These are phyloP conservation scores for Ceratina australensis DNA, from an alignment of 1,140 invertebrate species.

Conservation along the genomic window DNA sequence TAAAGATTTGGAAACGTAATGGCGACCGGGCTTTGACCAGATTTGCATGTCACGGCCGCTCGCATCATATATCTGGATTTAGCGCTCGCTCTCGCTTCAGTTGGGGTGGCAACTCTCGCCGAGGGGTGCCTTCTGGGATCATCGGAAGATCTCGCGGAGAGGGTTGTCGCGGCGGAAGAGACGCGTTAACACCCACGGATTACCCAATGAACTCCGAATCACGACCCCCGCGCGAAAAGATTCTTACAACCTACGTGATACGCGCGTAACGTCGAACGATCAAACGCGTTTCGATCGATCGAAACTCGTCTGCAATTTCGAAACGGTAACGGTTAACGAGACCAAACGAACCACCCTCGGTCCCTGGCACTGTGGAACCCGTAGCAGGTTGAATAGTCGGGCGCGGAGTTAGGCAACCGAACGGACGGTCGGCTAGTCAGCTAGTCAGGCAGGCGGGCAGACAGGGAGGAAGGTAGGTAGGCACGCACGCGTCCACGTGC, in stretches of 20 bases:
- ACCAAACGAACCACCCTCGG: too few species aligned
- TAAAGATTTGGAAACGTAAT: slow-evolving; percentile 81
- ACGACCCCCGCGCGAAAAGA: slow-evolving; percentile 59
- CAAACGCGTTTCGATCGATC: too few species aligned
- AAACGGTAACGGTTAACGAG: too few species aligned
- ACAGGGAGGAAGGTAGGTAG: slow-evolving; percentile 45
- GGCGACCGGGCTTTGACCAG: slow-evolving; percentile 77
- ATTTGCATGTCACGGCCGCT: slow-evolving; percentile 79
- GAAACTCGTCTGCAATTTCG: too few species aligned
- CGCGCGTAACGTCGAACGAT: too few species aligned
- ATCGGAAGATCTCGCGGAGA: slow-evolving; percentile 71
- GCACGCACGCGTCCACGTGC: slow-evolving; percentile 69
- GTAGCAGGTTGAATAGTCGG: too few species aligned
- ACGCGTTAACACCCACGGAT: slow-evolving; percentile 76
- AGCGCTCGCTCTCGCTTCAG: slow-evolving; percentile 56
- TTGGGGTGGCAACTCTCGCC: slow-evolving; percentile 65
- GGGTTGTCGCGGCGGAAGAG: slow-evolving; percentile 27
- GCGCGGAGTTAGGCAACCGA: neutral
- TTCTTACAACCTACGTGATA: too few species aligned
- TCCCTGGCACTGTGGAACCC: too few species aligned
- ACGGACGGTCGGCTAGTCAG: slow-evolving; percentile 7
- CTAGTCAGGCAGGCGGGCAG: neutral
- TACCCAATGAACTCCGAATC: slow-evolving; percentile 76
- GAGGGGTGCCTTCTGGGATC: slow-evolving; percentile 75
- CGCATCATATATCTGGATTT: slow-evolving; percentile 81